Conservation (phyloP, 2,888 invertebrate species). For the Drosophila nr. fundita region DNA sequence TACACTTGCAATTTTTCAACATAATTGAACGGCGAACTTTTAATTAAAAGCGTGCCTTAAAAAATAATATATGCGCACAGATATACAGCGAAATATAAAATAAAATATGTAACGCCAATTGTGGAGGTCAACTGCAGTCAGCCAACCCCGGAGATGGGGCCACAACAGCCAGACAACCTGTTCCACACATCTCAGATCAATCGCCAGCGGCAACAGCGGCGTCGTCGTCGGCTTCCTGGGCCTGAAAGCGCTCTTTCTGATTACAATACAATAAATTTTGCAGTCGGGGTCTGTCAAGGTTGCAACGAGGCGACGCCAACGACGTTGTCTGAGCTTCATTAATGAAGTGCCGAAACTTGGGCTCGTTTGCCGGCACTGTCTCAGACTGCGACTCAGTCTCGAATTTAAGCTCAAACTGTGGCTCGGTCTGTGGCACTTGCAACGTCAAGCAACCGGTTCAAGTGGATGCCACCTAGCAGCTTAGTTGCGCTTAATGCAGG, state of each 20-base stretch:
- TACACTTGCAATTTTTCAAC: slow-evolving; percentile 60
- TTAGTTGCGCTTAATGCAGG: slow-evolving; percentile 63
- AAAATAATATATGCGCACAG: slow-evolving; percentile 43
- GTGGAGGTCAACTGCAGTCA: slow-evolving; percentile 74
- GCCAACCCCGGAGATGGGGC: slow-evolving; percentile 40
- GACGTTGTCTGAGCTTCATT: slow-evolving; percentile 62
- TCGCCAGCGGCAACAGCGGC: slow-evolving; percentile 12
- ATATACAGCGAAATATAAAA: slow-evolving; percentile 16
- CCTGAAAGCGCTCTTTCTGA: slow-evolving; percentile 37
- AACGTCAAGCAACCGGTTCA: slow-evolving; percentile 62
- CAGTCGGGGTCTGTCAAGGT: slow-evolving; percentile 65
- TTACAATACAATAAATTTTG: slow-evolving; percentile 66
- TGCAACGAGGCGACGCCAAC: slow-evolving; percentile 39
- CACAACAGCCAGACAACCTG: slow-evolving; percentile 61
- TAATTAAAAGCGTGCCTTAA: slow-evolving; percentile 66
- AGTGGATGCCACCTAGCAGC: slow-evolving; percentile 58
- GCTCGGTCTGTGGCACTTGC: slow-evolving; percentile 49
- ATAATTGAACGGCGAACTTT: slow-evolving; percentile 58
- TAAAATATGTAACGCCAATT: slow-evolving; percentile 57
- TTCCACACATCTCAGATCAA: slow-evolving; percentile 55
- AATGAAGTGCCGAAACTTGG: slow-evolving; percentile 80
- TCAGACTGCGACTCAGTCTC: not conserved
- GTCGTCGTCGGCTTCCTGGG: slow-evolving; percentile 46
- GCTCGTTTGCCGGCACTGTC: slow-evolving; percentile 52
- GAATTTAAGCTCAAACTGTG: not conserved